phyloP scores from a whole-genome alignment of 2,113 vertebrate species.

The Oreotrochilus melanogaster region DNA sequence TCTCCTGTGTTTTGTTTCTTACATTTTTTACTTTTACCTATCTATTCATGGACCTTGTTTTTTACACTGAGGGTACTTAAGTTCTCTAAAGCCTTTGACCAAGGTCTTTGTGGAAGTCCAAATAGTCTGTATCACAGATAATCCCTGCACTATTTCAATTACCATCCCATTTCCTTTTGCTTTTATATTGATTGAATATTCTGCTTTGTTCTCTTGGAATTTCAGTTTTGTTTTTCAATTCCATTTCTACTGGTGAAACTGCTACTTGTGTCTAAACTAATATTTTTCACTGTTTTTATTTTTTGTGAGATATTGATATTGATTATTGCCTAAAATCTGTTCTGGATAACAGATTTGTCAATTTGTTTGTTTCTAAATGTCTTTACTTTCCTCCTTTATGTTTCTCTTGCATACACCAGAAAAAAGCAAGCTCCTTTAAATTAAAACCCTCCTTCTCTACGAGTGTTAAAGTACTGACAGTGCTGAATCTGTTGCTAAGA shows the following conservation, averaged over 20 bases:
- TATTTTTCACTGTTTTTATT: not conserved
- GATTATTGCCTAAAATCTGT: not conserved
- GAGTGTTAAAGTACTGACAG: not conserved
- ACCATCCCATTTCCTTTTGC: not conserved
- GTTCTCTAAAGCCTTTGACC: constrained; percentile 15
- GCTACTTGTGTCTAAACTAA: not conserved
- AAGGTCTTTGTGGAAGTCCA: not conserved
- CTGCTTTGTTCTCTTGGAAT: not conserved
- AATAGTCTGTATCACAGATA: not conserved
- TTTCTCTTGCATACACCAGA: not conserved
- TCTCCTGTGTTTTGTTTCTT: not conserved
- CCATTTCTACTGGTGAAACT: not conserved
- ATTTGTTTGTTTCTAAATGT: not conserved
- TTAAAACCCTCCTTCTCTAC: not conserved
- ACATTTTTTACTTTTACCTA: not conserved
- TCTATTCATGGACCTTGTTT: not conserved
- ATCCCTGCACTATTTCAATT: constrained; percentile 10
- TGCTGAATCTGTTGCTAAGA: not conserved
- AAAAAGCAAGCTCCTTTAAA: not conserved
- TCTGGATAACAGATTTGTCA: not conserved
- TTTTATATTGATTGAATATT: constrained; percentile 11
- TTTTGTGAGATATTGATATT: not conserved
- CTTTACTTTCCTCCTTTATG: not conserved
- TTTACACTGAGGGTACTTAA: not conserved
- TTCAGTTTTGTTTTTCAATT: not conserved